A percentile compares a stretch with the other conserved stretches of the same genome.
These are phyloP conservation scores for Chelonus formosanus DNA, from an alignment of 2,888 invertebrate genomes.

Conservation along the genomic window DNA sequence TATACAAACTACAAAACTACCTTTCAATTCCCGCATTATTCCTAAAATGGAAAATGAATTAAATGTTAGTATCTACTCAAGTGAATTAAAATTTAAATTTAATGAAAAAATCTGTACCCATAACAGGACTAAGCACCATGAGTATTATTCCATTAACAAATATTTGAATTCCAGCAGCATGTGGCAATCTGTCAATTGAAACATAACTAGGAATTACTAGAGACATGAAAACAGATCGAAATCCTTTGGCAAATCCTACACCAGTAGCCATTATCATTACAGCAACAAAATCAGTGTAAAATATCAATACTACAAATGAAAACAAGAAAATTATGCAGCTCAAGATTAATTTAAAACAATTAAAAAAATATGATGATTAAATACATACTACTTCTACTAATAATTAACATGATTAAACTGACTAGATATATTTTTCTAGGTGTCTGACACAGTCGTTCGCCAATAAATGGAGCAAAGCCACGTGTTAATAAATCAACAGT, in stretches of 20 bases:
- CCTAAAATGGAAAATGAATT: constrained; percentile 63
- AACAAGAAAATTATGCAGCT: too few relatives aligned
- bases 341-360: too few relatives aligned
- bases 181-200: constrained; percentile 73
- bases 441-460: constrained; percentile 71
- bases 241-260: constrained; percentile 75
- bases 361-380: background rate
- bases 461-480: constrained; percentile 73
- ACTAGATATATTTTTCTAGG: constrained; percentile 73
- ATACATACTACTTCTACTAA: constrained; percentile 71
- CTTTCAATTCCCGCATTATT: constrained; percentile 70
- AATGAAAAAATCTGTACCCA: constrained; percentile 66
- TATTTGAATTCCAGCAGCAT: constrained; percentile 77
- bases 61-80: too few relatives aligned
- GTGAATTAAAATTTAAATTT: too few relatives aligned
- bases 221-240: constrained; percentile 75
- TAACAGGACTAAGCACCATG: constrained; percentile 70
- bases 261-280: constrained; percentile 68
- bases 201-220: constrained; percentile 76
- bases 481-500: constrained; percentile 69
- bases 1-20: constrained; percentile 71
- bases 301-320: constrained; percentile 60
- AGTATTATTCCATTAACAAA: constrained; percentile 74
- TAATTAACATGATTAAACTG: constrained; percentile 70
- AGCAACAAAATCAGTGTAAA: constrained; percentile 56